Evolutionary conservation across 1,140 invertebrate species (phyloP), one percentile per base, ranked within the genome.

Genomic region (Pseudachorutes palmiensis): DNA sequence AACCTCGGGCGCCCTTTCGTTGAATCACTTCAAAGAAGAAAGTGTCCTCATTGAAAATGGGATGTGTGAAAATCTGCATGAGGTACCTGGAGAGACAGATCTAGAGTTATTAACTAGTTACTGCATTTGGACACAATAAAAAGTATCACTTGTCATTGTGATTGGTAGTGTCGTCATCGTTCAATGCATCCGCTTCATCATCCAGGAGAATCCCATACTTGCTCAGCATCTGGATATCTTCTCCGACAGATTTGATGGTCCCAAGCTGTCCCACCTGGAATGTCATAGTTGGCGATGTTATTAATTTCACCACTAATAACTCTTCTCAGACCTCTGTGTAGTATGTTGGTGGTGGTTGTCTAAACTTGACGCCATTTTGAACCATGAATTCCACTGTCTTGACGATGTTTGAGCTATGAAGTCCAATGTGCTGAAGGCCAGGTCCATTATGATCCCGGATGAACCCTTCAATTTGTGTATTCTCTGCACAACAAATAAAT

Each of bases 1-100:
- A 83, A 2, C 82, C 82, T 49, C 71, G 71, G 1, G 82, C 82
- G 29, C 81, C 81, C 48, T 75, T 70, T 30, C 82, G 72, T 64
- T 83, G 78, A 33, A 83, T 80, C 1, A 84, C 72, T 74, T 84
- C 83, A 36, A 84, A 68, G 75, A 83, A 84, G 70, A 83, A 83
- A 2, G 82, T 82, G 63, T 82, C 78, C 24, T 55, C 51, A 2
- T 76, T 69, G 72, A 83, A 82, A 3, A 84, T 62, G 5, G 82
- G 82, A 55, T 79, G 75, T 0, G 82, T 82, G 70, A 84, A 84
- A 29, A 83, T 80, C 74, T 84, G 83, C 76, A 83, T 76, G 19
- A 84, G 71, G 68, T 82, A 82, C 68, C 81, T 55, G 51, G 14
- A 55, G 24, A 55, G 51, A 14, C 51, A 55, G 24, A n/a, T n/a